Evolutionary conservation across 2,113 vertebrate species (phyloP).

Genomic region (Callipepla californica): DNA sequence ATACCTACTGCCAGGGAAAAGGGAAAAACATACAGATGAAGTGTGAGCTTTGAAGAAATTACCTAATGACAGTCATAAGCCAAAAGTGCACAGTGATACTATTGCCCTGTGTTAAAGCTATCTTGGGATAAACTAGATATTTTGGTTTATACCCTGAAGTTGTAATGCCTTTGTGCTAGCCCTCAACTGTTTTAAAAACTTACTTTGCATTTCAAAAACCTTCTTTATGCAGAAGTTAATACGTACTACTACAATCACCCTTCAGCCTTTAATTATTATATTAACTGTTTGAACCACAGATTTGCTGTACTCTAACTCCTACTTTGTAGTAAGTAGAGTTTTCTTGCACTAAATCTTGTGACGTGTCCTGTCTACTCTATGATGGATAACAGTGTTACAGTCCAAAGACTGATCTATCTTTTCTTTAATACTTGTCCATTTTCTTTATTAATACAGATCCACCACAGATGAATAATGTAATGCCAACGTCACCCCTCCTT

Average conservation of each 20-base stretch:
- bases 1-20: background rate
- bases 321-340: background rate
- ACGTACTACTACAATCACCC: background rate
- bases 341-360: background rate
- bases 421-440: background rate
- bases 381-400: background rate
- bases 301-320: background rate
- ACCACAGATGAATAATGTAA: conserved; percentile 91
- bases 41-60: background rate
- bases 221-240: background rate
- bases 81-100: background rate
- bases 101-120: background rate
- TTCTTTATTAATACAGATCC: conserved; percentile 81
- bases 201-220: background rate
- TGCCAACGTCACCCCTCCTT: conserved; percentile 85
- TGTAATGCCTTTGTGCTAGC: background rate
- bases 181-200: background rate
- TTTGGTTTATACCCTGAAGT: background rate
- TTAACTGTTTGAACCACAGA: background rate
- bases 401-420: background rate
- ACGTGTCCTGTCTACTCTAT: background rate
- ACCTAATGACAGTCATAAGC: background rate
- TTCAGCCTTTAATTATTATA: background rate
- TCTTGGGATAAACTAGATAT: background rate
- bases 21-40: background rate